These are phyloP conservation scores for Trematomus bernacchii DNA, from an alignment of 2,797 vertebrate species.

Conservation along the genomic window DNA sequence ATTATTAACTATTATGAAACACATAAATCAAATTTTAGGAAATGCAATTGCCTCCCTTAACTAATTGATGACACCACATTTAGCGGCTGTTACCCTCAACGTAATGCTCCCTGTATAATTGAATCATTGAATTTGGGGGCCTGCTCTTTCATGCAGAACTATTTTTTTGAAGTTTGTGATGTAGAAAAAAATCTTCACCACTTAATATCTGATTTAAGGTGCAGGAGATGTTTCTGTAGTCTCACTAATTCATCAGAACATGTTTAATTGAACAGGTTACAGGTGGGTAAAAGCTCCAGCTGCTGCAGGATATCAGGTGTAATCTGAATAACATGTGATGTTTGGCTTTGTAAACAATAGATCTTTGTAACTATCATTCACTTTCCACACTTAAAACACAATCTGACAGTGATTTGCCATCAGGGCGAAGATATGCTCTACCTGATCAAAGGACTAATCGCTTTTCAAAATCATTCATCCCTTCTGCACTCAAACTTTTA, in stretches of 20 bases:
- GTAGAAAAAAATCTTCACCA: background rate
- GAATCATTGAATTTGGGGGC: conserved; percentile 13
- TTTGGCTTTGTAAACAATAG: background rate
- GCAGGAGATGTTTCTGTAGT: background rate
- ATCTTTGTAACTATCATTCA: background rate
- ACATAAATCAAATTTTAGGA: background rate
- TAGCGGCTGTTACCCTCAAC: background rate
- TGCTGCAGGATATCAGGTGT: background rate
- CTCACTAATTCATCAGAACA: background rate
- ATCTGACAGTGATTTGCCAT: background rate
- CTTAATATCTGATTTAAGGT: background rate
- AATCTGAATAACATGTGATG: background rate
- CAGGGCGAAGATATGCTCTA: no score
- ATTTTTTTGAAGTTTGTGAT: conserved; percentile 10
- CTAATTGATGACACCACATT: conserved; percentile 6
- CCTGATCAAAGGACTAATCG: no score
- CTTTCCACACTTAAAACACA: background rate
- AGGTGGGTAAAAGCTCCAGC: background rate
- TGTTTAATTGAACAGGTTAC: background rate
- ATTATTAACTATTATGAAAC: background rate
- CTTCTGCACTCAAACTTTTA: no score
- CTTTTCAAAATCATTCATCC: no score
- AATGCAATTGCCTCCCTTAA: background rate
- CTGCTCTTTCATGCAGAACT: conserved; percentile 34
- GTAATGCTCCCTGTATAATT: conserved; percentile 8